Evolutionary conservation across 2,888 invertebrate species (phyloP), one percentile per base, ranked within the genome.

Genomic region (Enchytraeus crypticus): DNA sequence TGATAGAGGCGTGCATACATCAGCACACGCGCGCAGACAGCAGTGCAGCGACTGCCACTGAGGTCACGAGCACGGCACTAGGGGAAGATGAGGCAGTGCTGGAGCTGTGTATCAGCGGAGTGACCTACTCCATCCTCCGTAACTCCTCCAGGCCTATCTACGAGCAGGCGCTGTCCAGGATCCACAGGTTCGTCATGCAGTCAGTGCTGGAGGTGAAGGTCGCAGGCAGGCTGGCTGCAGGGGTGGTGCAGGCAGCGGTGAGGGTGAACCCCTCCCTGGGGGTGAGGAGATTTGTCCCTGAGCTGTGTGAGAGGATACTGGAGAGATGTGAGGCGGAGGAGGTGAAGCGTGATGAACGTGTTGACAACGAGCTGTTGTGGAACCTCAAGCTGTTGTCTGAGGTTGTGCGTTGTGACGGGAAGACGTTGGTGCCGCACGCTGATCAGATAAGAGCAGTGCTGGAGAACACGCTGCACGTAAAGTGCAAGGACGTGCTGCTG

Each of bases 171-270:
- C 75, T 92, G 53, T 83, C 85, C 67, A 89, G 89, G 75, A 82
- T 92, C 34, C 85, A 85, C 66, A 80, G 84, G 11, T 92, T 89
- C 76, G 73, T 82, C 0, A 85, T 85, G 0, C 85, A 85, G 57
- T 84, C 86, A 32, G 86, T 89, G n/a, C 84, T 89, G 69, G 92
- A 92, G 76, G 86, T 87, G 0, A 86, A 86, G 71, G 88, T 92
- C 0, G 87, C 90, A 0, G 92, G 91, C 0, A 86, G 86, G 73
- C 84, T 89, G 75, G 85, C 89, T 0, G 89, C 88, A 0, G 84
- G 86, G 11, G 79, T 92, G 62, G 84, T 88, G 64, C 84, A 85
- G 60, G 79, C 82, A 34, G 82, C 81, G 60, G 78, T 81, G 43
- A 81, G 80, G 75, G 82, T 82, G 69, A 38, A 38, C 11, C 5